Percentiles rank a stretch among this genome's conserved stretches.
phyloP scores from a whole-genome alignment of 1,140 invertebrate species.

The Aplysia californica region DNA sequence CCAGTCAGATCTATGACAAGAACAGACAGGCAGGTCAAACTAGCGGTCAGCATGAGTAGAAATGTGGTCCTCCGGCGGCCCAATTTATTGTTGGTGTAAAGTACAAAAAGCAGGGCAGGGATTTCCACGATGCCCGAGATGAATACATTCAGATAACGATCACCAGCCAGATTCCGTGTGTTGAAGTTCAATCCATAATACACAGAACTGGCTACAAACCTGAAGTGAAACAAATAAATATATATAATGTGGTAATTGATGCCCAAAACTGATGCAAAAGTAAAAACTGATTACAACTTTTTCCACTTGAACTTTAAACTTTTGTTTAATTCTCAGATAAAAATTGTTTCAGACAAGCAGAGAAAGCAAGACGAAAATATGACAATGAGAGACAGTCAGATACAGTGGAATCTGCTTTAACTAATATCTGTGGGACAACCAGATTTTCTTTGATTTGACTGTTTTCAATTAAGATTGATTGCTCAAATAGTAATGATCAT shows the following conservation, averaged over 20 bases:
- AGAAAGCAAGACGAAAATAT: too few relatives aligned
- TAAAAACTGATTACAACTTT: not conserved
- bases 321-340: not conserved
- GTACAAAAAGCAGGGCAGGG: constrained; percentile 59
- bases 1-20: constrained; percentile 49
- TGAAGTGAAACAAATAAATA: constrained; percentile 33
- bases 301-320: not conserved
- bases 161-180: constrained; percentile 57
- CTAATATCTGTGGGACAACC: too few relatives aligned
- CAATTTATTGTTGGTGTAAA: constrained; percentile 56
- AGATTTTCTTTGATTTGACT: too few relatives aligned
- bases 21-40: constrained; percentile 54
- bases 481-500: too few relatives aligned
- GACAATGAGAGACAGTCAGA: too few relatives aligned
- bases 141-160: constrained; percentile 64
- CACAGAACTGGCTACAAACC: constrained; percentile 62
- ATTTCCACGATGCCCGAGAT: constrained; percentile 62
- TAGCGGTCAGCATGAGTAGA: constrained; percentile 49
- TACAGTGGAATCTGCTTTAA: too few relatives aligned
- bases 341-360: not conserved
- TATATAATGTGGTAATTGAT: too few relatives aligned
- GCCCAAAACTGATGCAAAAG: not conserved
- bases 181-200: constrained; percentile 65
- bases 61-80: constrained; percentile 55
- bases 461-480: too few relatives aligned